Evolutionary conservation across 2,797 vertebrate species (phyloP), one percentile per base, ranked within the genome.

Genomic region (Lacerta viridis): DNA sequence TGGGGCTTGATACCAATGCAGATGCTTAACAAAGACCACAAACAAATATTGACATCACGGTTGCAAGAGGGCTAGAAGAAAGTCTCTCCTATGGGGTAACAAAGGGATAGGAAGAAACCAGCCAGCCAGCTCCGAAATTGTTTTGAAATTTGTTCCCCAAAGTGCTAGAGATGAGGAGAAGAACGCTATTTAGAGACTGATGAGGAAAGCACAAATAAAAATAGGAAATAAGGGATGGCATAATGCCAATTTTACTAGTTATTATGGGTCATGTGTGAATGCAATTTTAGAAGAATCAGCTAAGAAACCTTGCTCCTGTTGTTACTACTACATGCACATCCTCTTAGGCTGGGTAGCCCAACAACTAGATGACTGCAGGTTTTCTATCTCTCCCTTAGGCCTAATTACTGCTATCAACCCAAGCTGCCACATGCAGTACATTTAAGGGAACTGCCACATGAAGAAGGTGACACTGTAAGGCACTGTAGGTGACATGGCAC

Each of bases 1-100:
- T 86, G 36, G 59, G 71, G n/a, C 84, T 92, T 92, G 82, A 72
- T 80, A 36, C 25, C 50, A 90, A n/a, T 64, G 15, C 27, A 0
- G 0, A 2, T 29, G 0, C 46, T 83, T 41, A 66, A 29, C 80
- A 0, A 1, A 4, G 27, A 0, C 1, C 78, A 75, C 23, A 71
- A 89, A 74, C 81, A 8, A 1, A 11, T 33, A 41, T 7, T 39
- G 1, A 81, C 18, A 7, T 72, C 11, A 27, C 11, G 25, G 55
- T 1, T 75, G 72, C 0, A 18, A 61, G 41, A 41, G 20, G 36
- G 33, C 36, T 84, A 85, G 74, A 72, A 89, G 86, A 82, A 4
- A 90, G 33, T 59, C n/a, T 46, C 88, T 17, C 43, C 36, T 39
- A 74, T 6, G 64, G 6, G 8, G n/a, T 76, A 11, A 10, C 18